Conservation (phyloP, 2,888 invertebrate species). For the Prostheceraeus crozeri region DNA sequence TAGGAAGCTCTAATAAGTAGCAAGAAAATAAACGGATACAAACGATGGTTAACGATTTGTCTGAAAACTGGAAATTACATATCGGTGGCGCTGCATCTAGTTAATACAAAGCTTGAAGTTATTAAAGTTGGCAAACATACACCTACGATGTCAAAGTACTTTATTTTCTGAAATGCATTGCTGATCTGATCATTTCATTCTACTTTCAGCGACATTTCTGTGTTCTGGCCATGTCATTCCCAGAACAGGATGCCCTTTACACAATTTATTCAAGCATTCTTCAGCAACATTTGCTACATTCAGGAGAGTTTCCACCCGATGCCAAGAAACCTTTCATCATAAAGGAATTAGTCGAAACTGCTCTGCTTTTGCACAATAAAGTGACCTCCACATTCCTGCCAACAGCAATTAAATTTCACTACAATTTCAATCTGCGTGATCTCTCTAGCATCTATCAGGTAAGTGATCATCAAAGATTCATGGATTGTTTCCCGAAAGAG, state of each 20-base stretch:
- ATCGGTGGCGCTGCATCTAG: too few relatives aligned
- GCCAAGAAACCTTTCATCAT: conserved; percentile 64
- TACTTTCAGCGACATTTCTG: conserved; percentile 59
- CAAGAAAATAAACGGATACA: too few relatives aligned
- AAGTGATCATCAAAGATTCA: too few relatives aligned
- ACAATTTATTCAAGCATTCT: conserved; percentile 81
- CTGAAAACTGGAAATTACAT: too few relatives aligned
- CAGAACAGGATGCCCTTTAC: conserved; percentile 71
- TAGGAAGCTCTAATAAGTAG: too few relatives aligned
- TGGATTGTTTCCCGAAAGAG: too few relatives aligned
- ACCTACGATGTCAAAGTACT: too few relatives aligned
- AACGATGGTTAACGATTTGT: too few relatives aligned
- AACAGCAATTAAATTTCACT: conserved; percentile 90
- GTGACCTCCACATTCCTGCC: conserved; percentile 79
- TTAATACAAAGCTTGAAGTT: too few relatives aligned
- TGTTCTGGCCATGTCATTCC: conserved; percentile 65
- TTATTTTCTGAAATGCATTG: too few relatives aligned
- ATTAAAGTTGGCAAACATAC: too few relatives aligned
- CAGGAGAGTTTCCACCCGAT: conserved; percentile 65
- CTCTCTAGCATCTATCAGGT: conserved; percentile 89
- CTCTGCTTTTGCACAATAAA: conserved; percentile 76
- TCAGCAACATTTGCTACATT: conserved; percentile 70
- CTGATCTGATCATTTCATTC: too few relatives aligned
- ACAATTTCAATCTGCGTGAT: conserved; percentile 87
- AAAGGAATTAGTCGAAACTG: conserved; percentile 70